Base-by-base conservation (phyloP, 2,888 invertebrate genomes). In the Exocentrus adspersus region DNA sequence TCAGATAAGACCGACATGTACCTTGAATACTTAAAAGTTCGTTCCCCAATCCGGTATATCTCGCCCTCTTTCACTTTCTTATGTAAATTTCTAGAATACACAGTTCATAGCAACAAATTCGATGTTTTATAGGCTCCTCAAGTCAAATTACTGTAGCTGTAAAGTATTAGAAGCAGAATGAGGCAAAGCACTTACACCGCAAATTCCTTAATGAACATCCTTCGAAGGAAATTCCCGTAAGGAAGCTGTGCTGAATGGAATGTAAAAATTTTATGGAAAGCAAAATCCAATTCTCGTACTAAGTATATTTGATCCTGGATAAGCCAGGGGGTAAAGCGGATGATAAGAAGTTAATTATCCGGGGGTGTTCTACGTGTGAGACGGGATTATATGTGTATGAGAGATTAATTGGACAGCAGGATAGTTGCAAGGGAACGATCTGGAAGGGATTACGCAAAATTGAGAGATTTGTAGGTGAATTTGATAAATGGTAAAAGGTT, bases 291-390 rank as follows among this genome's bases (percentile, higher is more conserved):
- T n/a, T 7, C 24, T 24, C 3, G 4, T 24, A 24, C 24, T 37
- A 37, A 2, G 37, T 37, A 37, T n/a, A 5, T n/a, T 37, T 12
- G 12, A 37, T 37, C 37, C 37, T 2, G 37, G n/a, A 37, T 28
- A 48, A 48, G 48, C 48, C 14, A 6, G 24, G 2, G 48, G 14
- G 14, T 28, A 48, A 48, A 28, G 46, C 12, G 48, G 48, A 10
- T 48, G 48, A 48, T 28, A 48, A 28, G 48, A 48, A 28, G 19
- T 48, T 48, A 48, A 48, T 48, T 48, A 48, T 48, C 24, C 10
- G 28, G 48, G n/a, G 28, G 12, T 28, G 16, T 48, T 48, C 28
- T 48, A 28, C 10, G 48, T 9, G 28, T n/a, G n/a, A n/a, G n/a
- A n/a, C n/a, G n/a, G n/a, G n/a, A n/a, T n/a, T n/a, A n/a, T n/a